phyloP scores from a whole-genome alignment of 2,797 vertebrate genomes.

The Epinephelus awoara region DNA sequence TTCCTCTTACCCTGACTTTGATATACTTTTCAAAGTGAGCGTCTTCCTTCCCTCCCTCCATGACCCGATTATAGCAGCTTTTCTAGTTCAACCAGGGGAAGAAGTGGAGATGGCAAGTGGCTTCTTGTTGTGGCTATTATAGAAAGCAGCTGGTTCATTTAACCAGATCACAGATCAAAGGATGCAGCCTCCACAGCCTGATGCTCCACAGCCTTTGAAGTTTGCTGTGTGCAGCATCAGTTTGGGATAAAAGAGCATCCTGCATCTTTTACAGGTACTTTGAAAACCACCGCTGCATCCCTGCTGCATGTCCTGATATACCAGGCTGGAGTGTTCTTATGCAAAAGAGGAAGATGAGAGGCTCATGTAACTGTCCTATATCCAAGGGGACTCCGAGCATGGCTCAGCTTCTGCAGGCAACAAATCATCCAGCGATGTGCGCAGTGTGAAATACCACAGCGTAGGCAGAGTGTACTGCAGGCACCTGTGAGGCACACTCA shows the following conservation, averaged over 20 bases:
- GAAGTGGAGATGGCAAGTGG: neutral
- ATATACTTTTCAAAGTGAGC: slow-evolving; percentile 5
- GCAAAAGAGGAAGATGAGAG: slow-evolving; percentile 23
- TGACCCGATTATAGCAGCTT: slow-evolving; percentile 15
- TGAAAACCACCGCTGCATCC: neutral
- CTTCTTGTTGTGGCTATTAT: neutral
- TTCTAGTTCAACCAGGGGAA: neutral
- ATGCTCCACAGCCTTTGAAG: slow-evolving; percentile 56
- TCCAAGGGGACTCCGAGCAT: slow-evolving; percentile 60
- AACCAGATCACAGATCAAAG: slow-evolving; percentile 63
- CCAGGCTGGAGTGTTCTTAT: neutral
- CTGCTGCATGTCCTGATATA: neutral
- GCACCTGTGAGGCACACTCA: neutral
- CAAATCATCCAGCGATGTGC: neutral
- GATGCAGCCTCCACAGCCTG: slow-evolving; percentile 18
- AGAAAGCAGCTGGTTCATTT: slow-evolving; percentile 52
- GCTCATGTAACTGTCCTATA: slow-evolving; percentile 38
- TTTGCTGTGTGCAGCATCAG: slow-evolving; percentile 21
- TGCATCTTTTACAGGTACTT: slow-evolving; percentile 9
- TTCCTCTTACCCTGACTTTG: neutral
- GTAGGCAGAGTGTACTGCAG: neutral
- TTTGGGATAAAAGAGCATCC: slow-evolving; percentile 42
- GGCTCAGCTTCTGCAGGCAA: slow-evolving; percentile 20
- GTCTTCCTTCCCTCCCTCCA: neutral
- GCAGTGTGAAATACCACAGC: slow-evolving; percentile 26